Evolutionary conservation across 2,888 invertebrate species (phyloP).

Genomic region (Trissoscelio sp.): DNA sequence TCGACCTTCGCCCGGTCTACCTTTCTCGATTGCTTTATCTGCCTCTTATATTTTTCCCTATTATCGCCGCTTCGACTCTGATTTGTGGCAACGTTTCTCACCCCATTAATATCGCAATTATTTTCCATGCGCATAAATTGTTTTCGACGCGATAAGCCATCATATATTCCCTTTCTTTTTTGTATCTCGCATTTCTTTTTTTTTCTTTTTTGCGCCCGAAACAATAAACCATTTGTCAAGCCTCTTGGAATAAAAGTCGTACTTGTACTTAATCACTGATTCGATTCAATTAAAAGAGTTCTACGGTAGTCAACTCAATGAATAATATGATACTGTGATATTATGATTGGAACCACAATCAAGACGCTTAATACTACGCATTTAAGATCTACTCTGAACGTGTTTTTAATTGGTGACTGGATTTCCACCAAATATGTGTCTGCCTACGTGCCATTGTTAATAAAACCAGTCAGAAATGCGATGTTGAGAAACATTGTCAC

Average conservation of each 20-base stretch:
- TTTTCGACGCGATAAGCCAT: constrained; percentile 36
- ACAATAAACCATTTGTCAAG: constrained; percentile 27
- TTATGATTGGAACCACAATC: not conserved
- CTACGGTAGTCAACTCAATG: not conserved
- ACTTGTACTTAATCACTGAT: not conserved
- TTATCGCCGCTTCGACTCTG: constrained; percentile 40
- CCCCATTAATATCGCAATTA: constrained; percentile 51
- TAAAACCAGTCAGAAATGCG: not conserved
- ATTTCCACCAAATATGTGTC: too few relatives aligned
- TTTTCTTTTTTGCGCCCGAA: not conserved
- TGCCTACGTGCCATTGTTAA: not conserved
- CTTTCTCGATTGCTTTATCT: constrained; percentile 52
- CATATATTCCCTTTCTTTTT: constrained; percentile 2
- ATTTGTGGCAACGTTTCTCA: constrained; percentile 36
- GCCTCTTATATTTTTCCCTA: constrained; percentile 38
- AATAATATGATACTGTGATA: not conserved
- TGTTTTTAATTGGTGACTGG: not conserved
- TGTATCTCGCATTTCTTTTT: not conserved
- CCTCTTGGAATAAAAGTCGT: not conserved
- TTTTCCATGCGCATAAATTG: constrained; percentile 48
- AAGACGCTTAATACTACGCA: not conserved
- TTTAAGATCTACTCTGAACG: not conserved
- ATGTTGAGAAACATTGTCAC: not conserved
- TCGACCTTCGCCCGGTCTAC: constrained; percentile 50
- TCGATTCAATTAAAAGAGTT: constrained; percentile 8